A percentile compares a stretch with the other conserved stretches of the same genome.
Conservation (phyloP, 23 tunicate genomes). For the Diplosoma virens region DNA sequence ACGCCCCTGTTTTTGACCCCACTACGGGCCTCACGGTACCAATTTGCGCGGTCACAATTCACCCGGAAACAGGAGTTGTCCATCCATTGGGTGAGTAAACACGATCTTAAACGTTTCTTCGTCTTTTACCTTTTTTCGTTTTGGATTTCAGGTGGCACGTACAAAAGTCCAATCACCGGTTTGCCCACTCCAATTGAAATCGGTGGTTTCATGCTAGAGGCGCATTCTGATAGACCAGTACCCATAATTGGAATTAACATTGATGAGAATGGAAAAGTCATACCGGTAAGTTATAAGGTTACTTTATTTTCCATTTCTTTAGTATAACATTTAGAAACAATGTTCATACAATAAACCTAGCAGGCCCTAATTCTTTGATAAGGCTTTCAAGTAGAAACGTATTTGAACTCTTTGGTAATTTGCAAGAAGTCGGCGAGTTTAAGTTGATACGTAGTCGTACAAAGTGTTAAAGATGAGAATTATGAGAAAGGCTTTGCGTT, state of each 20-base stretch:
- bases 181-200: slow-evolving; percentile 90
- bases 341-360: background rate
- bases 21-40: slow-evolving; percentile 88
- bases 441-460: too few relatives aligned
- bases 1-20: slow-evolving; percentile 77
- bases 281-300: slow-evolving; percentile 66
- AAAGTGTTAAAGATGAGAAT: too few relatives aligned
- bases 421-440: too few relatives aligned
- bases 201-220: slow-evolving; percentile 68
- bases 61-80: slow-evolving; percentile 71
- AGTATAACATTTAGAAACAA: background rate
- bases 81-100: slow-evolving; percentile 75
- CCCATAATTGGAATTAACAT: slow-evolving; percentile 55
- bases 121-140: background rate
- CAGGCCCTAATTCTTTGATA: too few relatives aligned
- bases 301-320: too few relatives aligned
- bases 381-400: too few relatives aligned
- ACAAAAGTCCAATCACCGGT: slow-evolving; percentile 69
- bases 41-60: slow-evolving; percentile 86
- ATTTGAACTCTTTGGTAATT: too few relatives aligned
- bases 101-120: background rate
- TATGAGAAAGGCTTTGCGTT: too few relatives aligned
- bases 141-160: slow-evolving; percentile 61
- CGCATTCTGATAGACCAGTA: slow-evolving; percentile 58
- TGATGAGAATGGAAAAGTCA: slow-evolving; percentile 65